These are phyloP conservation scores for Liodrosophila aerea DNA, from an alignment of 2,888 invertebrate species.

Conservation along the genomic window DNA sequence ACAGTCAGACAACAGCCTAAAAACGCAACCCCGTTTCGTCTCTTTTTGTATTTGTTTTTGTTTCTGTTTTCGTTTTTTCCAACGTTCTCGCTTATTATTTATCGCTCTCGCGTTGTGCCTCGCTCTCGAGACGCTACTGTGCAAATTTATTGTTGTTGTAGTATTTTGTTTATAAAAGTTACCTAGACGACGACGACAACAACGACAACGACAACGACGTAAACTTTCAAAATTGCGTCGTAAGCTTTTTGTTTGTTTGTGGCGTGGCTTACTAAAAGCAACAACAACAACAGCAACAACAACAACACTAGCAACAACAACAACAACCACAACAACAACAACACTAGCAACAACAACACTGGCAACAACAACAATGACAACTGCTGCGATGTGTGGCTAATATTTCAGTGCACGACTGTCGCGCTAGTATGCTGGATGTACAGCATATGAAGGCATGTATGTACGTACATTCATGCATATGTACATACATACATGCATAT, in stretches of 20 bases:
- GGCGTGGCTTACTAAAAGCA: slow-evolving; percentile 10
- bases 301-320: too few species aligned
- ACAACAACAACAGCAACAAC: background rate
- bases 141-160: slow-evolving; percentile 37
- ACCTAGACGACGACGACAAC: slow-evolving; percentile 66
- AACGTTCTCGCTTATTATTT: background rate
- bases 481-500: too few species aligned
- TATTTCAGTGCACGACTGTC: slow-evolving; percentile 50
- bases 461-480: too few species aligned
- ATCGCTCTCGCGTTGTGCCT: slow-evolving; percentile 5
- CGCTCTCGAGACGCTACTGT: slow-evolving; percentile 39
- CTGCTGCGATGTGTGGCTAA: slow-evolving; percentile 15
- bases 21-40: background rate
- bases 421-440: slow-evolving; percentile 9
- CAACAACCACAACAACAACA: slow-evolving; percentile 17
- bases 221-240: slow-evolving; percentile 75
- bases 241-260: slow-evolving; percentile 50
- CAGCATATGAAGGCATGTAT: background rate
- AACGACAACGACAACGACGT: slow-evolving; percentile 36
- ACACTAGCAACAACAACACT: too few species aligned
- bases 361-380: slow-evolving; percentile 10
- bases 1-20: too few species aligned
- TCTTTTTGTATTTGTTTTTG: too few species aligned
- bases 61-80: too few species aligned
- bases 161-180: slow-evolving; percentile 63